Evolutionary conservation across 2,888 invertebrate species (phyloP).

Genomic region (Lithophane socia): DNA sequence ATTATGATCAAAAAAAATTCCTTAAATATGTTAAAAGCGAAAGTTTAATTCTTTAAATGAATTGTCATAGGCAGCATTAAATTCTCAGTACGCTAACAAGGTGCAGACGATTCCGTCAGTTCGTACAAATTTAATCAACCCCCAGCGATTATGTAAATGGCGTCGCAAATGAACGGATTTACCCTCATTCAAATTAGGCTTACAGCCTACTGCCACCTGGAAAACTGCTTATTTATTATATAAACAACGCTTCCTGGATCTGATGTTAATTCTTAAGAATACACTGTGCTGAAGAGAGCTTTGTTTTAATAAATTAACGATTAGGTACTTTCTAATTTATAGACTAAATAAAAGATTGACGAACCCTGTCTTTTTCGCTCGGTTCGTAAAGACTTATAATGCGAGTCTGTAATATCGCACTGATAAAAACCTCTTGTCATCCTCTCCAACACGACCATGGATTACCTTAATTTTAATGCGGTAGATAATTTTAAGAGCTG

Average conservation of each 20-base stretch:
- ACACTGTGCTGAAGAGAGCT: constrained; percentile 3
- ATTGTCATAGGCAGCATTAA: constrained; percentile 38
- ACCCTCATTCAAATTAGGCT: constrained; percentile 82
- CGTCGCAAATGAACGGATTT: constrained; percentile 80
- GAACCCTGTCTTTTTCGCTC: not conserved
- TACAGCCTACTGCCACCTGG: constrained; percentile 73
- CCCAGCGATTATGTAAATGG: constrained; percentile 85
- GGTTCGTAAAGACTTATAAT: no score
- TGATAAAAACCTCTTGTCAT: not conserved
- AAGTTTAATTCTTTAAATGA: constrained; percentile 34
- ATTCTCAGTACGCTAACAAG: constrained; percentile 50
- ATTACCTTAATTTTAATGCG: no score
- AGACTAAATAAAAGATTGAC: not conserved
- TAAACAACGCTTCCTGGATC: constrained; percentile 59
- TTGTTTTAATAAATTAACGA: constrained; percentile 24
- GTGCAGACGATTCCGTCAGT: constrained; percentile 68
- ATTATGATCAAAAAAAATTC: constrained; percentile 5
- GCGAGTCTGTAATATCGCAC: not conserved
- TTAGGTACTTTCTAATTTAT: not conserved
- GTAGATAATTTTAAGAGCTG: no score
- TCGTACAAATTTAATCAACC: constrained; percentile 84
- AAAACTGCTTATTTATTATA: constrained; percentile 69
- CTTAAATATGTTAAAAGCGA: not conserved
- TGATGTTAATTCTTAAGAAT: constrained; percentile 38
- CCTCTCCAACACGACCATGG: no score